Evolutionary conservation across 1,140 invertebrate species (phyloP).

Genomic region (Armadillidium nasatum): DNA sequence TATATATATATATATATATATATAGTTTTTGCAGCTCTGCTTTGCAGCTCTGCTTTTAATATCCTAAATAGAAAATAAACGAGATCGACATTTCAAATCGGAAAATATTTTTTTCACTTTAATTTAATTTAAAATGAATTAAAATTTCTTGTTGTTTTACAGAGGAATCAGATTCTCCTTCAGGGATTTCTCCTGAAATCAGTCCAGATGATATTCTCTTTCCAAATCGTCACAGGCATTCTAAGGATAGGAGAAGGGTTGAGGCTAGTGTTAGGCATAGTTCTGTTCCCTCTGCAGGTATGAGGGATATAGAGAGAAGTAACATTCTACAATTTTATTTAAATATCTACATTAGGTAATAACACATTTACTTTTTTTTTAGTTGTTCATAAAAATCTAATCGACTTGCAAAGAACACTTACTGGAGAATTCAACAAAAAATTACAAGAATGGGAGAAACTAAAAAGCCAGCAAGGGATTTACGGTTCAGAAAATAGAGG

Average conservation of each 20-base stretch:
- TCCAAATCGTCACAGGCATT: neutral
- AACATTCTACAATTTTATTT: too few species aligned
- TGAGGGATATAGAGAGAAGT: too few species aligned
- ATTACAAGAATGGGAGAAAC: slow-evolving; percentile 65
- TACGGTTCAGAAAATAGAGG: slow-evolving; percentile 55
- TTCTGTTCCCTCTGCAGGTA: neutral
- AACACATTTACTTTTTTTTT: neutral
- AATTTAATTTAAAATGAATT: neutral
- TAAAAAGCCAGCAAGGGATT: slow-evolving; percentile 53
- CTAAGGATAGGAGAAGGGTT: neutral
- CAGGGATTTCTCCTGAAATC: neutral
- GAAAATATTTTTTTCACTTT: neutral
- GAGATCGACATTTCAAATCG: too few species aligned
- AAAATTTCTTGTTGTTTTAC: too few species aligned
- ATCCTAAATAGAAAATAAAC: too few species aligned
- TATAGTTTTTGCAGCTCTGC: too few species aligned
- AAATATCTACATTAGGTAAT: too few species aligned
- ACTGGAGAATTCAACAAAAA: slow-evolving; percentile 67
- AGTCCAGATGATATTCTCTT: neutral
- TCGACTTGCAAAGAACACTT: slow-evolving; percentile 62
- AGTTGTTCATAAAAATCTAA: slow-evolving; percentile 47
- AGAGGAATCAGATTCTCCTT: slow-evolving; percentile 4
- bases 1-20: too few species aligned
- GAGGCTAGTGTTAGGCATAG: neutral
- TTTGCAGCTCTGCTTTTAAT: too few species aligned